phyloP scores from a whole-genome alignment of 2,888 invertebrate species.

The Dascillus cervinus region DNA sequence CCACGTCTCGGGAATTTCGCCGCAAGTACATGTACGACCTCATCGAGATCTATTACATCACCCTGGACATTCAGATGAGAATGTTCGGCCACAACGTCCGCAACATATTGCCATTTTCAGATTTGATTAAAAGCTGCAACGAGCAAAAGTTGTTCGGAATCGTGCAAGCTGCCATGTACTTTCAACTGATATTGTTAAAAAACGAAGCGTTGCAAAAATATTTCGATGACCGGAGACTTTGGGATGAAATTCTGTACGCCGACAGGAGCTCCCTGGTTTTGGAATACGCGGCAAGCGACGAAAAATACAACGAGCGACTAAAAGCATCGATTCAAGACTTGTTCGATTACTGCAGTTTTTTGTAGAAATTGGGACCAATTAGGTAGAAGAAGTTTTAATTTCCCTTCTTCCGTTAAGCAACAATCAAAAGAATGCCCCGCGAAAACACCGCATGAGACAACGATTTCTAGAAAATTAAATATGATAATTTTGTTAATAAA shows the following conservation, averaged over 20 bases:
- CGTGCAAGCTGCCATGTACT: slow-evolving; percentile 28
- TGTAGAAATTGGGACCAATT: too few relatives aligned
- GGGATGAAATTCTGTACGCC: slow-evolving; percentile 23
- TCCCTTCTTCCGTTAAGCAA: too few relatives aligned
- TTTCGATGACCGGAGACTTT: slow-evolving; percentile 22
- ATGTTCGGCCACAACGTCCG: slow-evolving; percentile 20
- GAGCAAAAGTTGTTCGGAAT: slow-evolving; percentile 31
- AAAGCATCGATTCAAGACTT: slow-evolving; percentile 10
- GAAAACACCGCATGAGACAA: too few relatives aligned
- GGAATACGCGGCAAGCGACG: slow-evolving; percentile 23
- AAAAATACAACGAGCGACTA: slow-evolving; percentile 19
- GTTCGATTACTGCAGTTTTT: slow-evolving; percentile 9
- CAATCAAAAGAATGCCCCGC: too few relatives aligned
- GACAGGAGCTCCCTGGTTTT: slow-evolving; percentile 28
- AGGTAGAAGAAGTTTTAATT: too few relatives aligned
- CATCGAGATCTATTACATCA: slow-evolving; percentile 32
- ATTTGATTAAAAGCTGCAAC: slow-evolving; percentile 33
- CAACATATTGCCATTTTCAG: slow-evolving; percentile 25
- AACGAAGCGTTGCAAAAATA: slow-evolving; percentile 21
- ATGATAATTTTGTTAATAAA: too few relatives aligned
- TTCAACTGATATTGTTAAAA: slow-evolving; percentile 29
- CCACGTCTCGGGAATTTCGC: slow-evolving; percentile 29
- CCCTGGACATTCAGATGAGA: slow-evolving; percentile 27
- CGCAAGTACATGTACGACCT: slow-evolving; percentile 26
- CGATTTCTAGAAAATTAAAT: too few relatives aligned